Conservation (phyloP, 2,797 vertebrate species). For the Meda fulgida region DNA sequence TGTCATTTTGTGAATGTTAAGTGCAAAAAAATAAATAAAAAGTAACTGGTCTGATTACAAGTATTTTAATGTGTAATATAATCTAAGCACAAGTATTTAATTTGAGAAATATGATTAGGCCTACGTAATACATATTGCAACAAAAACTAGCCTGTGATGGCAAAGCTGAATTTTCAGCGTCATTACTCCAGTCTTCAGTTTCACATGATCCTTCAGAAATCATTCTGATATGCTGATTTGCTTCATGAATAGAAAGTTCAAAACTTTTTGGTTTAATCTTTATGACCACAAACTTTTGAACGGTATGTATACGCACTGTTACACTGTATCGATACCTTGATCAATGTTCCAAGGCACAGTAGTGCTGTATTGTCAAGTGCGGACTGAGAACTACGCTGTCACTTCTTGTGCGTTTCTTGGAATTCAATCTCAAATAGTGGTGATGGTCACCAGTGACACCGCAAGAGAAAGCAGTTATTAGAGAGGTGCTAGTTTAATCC, state of each 20-base stretch:
- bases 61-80: neutral
- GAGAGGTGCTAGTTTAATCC: constrained; percentile 16
- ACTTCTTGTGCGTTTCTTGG: constrained; percentile 40
- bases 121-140: neutral
- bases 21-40: neutral
- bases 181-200: neutral
- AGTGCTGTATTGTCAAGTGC: neutral
- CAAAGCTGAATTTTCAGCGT: neutral
- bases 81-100: neutral
- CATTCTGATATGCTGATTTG: neutral
- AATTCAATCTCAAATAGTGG: constrained; percentile 18
- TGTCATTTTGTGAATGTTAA: neutral
- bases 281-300: too few species aligned
- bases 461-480: constrained; percentile 38
- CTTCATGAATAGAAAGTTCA: too few species aligned
- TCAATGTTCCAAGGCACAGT: neutral
- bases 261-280: too few species aligned
- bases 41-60: neutral
- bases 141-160: neutral
- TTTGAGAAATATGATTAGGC: neutral
- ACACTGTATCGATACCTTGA: neutral
- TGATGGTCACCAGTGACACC: constrained; percentile 25
- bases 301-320: too few species aligned
- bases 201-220: neutral
- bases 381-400: neutral